Evolutionary conservation across 2,888 invertebrate genomes (phyloP), one percentile per base, ranked within the genome.

Genomic region (Rhamnusium bicolor): DNA sequence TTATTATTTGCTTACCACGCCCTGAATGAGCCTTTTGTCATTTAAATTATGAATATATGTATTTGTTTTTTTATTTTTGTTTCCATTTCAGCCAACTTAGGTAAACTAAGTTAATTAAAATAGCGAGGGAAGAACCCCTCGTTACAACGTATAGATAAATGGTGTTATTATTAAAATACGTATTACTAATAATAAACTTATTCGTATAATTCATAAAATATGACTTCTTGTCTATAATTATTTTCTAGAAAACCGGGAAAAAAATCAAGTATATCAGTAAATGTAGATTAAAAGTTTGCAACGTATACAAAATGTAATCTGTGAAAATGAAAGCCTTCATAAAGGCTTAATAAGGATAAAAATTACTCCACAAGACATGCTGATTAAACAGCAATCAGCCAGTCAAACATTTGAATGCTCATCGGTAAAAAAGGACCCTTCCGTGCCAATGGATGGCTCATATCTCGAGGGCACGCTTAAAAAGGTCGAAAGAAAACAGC

Each of bases 311-410:
- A 83, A 84, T 83, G 77, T 83, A 84, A 84, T 84, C 83, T 78
- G 80, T 71, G 77, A 76, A 76, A 81, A 82, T 74, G 82, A 77
- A 60, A 77, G 75, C 81, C 78, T 76, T 72, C 68, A 76, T 77
- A 77, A 77, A 79, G 81, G 75, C 82, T 84, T 85, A 85, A 86
- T 86, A 84, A 85, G 85, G 85, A 86, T 87, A 85, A 86, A 87
- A 86, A 86, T 87, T 85, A 86, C 84, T 84, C 83, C 83, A 82
- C 83, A 81, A 85, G 85, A 85, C 85, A 84, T 85, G 85, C 85
- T 86, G 86, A 86, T 86, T 86, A 86, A 86, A 87, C 84, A 85
- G 85, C 86, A 86, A 85, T 85, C 86, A 84, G 73, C 83, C 86
- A 85, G 81, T 74, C 82, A 82, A 84, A 84, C 81, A 82, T 82